Evolutionary conservation across 2,797 vertebrate species (phyloP).

Genomic region (Tachyglossus aculeatus): DNA sequence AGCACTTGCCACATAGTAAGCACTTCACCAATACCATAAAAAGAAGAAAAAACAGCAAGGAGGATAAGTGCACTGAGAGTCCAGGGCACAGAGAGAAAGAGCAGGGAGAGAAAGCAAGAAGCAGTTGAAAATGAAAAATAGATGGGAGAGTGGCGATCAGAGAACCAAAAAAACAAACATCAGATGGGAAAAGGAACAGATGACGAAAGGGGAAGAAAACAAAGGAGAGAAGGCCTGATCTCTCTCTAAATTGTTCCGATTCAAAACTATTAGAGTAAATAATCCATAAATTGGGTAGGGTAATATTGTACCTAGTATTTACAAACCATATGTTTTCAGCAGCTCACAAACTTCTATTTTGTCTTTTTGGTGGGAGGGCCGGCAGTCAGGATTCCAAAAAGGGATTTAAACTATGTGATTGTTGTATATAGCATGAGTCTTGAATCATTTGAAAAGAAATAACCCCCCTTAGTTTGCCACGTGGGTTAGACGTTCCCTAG

Average conservation of each 20-base stretch:
- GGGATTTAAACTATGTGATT: neutral
- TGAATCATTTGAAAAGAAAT: neutral
- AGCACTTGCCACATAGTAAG: no score
- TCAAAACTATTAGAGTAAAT: constrained; percentile 8
- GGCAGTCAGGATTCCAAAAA: neutral
- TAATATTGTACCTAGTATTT: constrained; percentile 19
- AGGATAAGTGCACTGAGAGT: no score
- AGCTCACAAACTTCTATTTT: neutral
- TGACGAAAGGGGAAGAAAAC: neutral
- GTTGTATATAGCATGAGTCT: neutral
- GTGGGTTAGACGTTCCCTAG: no score
- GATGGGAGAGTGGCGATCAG: neutral
- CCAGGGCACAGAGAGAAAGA: no score
- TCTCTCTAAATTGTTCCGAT: no score
- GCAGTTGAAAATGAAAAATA: neutral
- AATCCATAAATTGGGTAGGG: constrained; percentile 16
- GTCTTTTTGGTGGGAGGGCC: constrained; percentile 25
- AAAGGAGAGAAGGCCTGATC: neutral
- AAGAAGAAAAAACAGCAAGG: no score
- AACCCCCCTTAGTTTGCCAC: no score
- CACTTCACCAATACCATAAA: no score
- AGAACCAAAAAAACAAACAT: neutral
- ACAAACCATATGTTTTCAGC: constrained; percentile 26
- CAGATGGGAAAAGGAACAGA: neutral
- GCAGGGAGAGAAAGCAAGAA: neutral